phyloP scores from a whole-genome alignment of 2,113 vertebrate genomes.

The Cairina moschata region DNA sequence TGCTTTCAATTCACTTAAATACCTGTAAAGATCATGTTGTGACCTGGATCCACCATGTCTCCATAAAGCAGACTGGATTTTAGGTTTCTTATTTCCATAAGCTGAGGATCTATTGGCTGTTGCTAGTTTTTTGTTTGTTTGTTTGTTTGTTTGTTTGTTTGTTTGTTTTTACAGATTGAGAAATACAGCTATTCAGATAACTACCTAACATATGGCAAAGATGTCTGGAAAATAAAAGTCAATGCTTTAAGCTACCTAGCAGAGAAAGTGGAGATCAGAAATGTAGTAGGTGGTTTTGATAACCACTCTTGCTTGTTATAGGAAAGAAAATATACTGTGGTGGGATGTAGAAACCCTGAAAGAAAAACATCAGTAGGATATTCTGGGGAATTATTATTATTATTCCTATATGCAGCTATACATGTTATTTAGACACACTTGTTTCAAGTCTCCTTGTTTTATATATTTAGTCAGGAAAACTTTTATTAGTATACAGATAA shows the following conservation, averaged over 20 bases:
- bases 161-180: neutral
- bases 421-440: neutral
- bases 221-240: neutral
- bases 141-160: neutral
- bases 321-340: neutral
- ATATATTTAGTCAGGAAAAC: neutral
- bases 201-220: neutral
- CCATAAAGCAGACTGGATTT: neutral
- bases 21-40: neutral
- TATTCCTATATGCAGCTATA: rapidly evolving
- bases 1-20: neutral
- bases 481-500: neutral
- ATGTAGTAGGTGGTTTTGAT: neutral
- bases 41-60: neutral
- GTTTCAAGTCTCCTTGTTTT: neutral
- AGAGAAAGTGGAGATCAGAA: neutral
- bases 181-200: neutral
- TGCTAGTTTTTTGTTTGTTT: neutral
- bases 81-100: neutral
- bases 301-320: neutral
- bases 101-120: neutral
- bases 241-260: neutral
- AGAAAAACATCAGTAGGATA: neutral
- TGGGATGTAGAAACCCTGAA: neutral
- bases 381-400: neutral